Evolutionary conservation across 2,797 vertebrate genomes (phyloP), one percentile per base, ranked within the genome.

Genomic region (Neoniphon sammara): DNA sequence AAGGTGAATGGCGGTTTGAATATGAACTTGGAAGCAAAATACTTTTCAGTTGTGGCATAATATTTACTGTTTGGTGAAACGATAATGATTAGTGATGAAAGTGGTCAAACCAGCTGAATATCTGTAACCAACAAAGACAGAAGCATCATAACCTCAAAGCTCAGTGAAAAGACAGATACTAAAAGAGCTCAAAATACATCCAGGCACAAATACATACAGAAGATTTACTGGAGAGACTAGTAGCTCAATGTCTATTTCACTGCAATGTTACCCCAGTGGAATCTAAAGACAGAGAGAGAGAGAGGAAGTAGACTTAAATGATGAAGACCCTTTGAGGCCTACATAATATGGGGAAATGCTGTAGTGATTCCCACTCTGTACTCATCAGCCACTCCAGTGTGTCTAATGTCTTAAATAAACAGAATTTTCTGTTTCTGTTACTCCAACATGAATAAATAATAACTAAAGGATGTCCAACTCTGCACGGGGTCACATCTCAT

Each of bases 381-480:
- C 64, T 84, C 67, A 63, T 44, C 44, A 42, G 60, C 54, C 59
- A 71, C 18, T 73, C 59, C 17, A 73, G 23, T 73, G 68, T 80
- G 64, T 75, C 66, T 75, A 83, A 84, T 31, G 36, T 63, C 58
- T 76, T 86, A 77, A 86, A 82, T 79, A 88, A 89, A 82, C 75
- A 83, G 57, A 0, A 70, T 70, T 79, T 71, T 34, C 2, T 71
- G 36, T 68, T 44, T 71, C 39, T 47, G 42, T 63, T 63, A 23
- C 17, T 50, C 44, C 25, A 59, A 0, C 54, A 57, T 72, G 81
- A 64, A 67, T 75, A 65, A 70, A n/a, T n/a, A n/a, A n/a, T 69
- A 73, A 75, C 18, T 9, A 30, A 58, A 70, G 27, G 30, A 30
- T 53, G 47, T 71, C 50, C 66, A 50, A 42, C 73, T 73, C 42